Conservation (phyloP, 1,140 invertebrate species). For the Rhagoletis pomonella region DNA sequence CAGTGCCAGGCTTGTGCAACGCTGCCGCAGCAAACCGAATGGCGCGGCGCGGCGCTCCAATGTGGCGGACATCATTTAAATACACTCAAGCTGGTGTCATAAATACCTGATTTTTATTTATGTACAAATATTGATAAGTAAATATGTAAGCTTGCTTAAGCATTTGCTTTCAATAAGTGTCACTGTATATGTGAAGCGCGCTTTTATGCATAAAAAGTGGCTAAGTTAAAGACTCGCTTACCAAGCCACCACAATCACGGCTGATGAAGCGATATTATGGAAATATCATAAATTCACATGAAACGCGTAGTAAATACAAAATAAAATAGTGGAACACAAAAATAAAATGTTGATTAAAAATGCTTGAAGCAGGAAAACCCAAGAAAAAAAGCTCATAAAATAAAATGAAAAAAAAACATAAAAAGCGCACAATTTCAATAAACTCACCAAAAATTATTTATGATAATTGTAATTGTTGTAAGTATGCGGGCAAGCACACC, state of each 20-base stretch:
- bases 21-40: neutral
- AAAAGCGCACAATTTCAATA: constrained; percentile 21
- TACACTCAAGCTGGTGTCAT: constrained; percentile 36
- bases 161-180: neutral
- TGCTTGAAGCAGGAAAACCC: neutral
- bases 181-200: neutral
- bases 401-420: neutral
- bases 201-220: constrained; percentile 17
- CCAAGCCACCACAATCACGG: neutral
- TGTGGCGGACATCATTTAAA: constrained; percentile 46
- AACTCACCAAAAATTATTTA: constrained; percentile 39
- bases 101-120: constrained; percentile 51
- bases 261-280: constrained; percentile 9
- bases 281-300: constrained; percentile 50
- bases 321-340: constrained; percentile 1
- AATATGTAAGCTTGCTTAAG: neutral
- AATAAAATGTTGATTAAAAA: constrained; percentile 33
- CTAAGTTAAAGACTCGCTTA: constrained; percentile 9
- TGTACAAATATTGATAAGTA: neutral
- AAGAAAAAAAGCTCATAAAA: neutral
- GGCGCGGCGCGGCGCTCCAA: neutral
- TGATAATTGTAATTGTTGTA: constrained; percentile 48
- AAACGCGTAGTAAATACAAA: constrained; percentile 20
- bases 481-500: neutral
- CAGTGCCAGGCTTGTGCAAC: neutral